Evolutionary conservation across 2,797 vertebrate genomes (phyloP), one percentile per base, ranked within the genome.

Genomic region (Valencia hispanica): DNA sequence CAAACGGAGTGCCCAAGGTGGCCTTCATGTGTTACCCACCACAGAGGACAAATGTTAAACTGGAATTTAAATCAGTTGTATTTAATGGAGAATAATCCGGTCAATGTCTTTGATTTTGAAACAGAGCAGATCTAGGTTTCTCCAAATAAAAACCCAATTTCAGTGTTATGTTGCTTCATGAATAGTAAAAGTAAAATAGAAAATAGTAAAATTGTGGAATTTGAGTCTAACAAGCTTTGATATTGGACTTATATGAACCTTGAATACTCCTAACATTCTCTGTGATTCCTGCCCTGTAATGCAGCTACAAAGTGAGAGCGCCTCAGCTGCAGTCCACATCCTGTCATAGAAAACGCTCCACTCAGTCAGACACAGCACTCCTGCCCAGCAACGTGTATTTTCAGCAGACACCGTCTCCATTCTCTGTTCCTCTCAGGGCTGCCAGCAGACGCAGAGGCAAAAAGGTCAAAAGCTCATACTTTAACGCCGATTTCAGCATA

Each of bases 291-390:
- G 2, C 45, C 47, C 2, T 70, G 18, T 57, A 75, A 79, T 72
- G 27, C 81, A 95, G 95, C 74, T 95, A 94, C 71, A 95, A 95
- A 88, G 78, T 94, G 18, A 86, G 69, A 65, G 93, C 94, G 80
- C 78, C 75, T 0, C 83, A 68, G 0, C 66, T 83, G 43, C 84
- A 90, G 61, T 68, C 86, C 34, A 20, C 10, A 4, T 57, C 81
- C 70, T 70, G 82, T 72, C 79, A 81, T 47, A 86, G 89, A 48
- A 92, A 84, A 69, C 87, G 77, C 66, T 94, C 91, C 75, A 91
- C 88, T 43, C 95, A 96, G 85, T 95, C 95, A 14, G 95, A 96
- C 90, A 84, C 95, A 0, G 95, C 94, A 1, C 93, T 96, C 32
- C 90, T 95, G 66, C 94, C 94, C 79, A 94, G 89, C 75, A 88